Evolutionary conservation across 2,113 vertebrate genomes (phyloP), one percentile per base, ranked within the genome.

Genomic region (Aldabrachelys gigantea): DNA sequence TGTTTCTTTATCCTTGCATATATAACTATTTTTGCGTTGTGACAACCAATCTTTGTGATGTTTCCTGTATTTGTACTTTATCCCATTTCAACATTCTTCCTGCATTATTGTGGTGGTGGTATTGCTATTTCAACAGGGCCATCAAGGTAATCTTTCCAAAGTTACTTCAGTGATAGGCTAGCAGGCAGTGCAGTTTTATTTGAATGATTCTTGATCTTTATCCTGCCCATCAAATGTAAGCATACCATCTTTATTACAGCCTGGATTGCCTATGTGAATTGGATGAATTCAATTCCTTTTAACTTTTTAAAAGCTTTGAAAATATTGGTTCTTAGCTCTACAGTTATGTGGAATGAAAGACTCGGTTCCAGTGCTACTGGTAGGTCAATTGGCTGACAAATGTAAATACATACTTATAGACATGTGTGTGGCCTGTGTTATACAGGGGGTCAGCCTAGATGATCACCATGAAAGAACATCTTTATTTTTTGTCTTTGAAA

Each of bases 261-360:
- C 41, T 76, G 44, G n/a, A n/a, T 10, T 76, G 38, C 75, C 5
- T 27, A 14, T 84, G 87, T 56, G 22, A 49, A 57, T 92, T 91
- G 59, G 27, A 91, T 93, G 54, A 54, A 54, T 47, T 53, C 50
- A 31, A 3, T 84, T 94, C 82, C 81, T 85, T 57, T 84, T 8
- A 83, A 94, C 79, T n/a, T n/a, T 57, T 24, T 29, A 47, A 89
- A 56, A 2, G 7, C 92, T 89, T 29, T 78, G 11, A 27, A 47
- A 78, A 5, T 86, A 31, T 22, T 59, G 49, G 1, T 72, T 79
- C 47, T 87, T 90, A 83, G 56, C 56, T 89, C 72, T 92, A 19
- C 41, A 1, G 85, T 90, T 56, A 6, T 0, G 1, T 16, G 21
- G n/a, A 79, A 35, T 9, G 35, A 88, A 41, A 29, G 82, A 10